Percentiles rank a stretch among this genome's conserved stretches.
phyloP scores from a whole-genome alignment of 1,140 invertebrate genomes.

The Paracyclopina nana region DNA sequence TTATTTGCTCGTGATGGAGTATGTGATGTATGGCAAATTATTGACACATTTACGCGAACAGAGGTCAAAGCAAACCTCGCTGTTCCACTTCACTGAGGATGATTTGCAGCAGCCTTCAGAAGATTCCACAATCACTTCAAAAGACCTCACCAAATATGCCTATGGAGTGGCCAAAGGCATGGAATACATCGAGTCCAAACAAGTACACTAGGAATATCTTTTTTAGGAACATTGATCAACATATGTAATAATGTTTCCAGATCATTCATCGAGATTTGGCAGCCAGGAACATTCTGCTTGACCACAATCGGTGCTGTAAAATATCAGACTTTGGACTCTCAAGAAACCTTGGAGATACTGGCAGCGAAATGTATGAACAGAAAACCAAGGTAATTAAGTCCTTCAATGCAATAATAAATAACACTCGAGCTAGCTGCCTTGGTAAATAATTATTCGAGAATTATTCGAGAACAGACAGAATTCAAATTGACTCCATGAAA shows the following conservation, averaged over 20 bases:
- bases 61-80: constrained; percentile 42
- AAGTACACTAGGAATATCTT: no score
- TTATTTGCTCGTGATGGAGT: constrained; percentile 82
- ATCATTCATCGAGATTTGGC: constrained; percentile 81
- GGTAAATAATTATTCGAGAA: no score
- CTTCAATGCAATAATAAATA: no score
- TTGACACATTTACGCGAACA: constrained; percentile 69
- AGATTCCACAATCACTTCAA: not conserved
- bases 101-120: constrained; percentile 51
- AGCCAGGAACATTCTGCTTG: constrained; percentile 68
- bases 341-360: constrained; percentile 33
- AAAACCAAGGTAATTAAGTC: constrained; percentile 23
- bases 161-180: constrained; percentile 48
- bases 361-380: constrained; percentile 24
- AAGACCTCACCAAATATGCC: constrained; percentile 1
- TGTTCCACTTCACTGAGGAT: constrained; percentile 16
- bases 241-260: no score
- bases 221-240: no score
- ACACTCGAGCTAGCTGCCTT: no score
- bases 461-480: no score
- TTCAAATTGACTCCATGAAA: no score
- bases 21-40: constrained; percentile 67
- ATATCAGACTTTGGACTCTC: constrained; percentile 87
- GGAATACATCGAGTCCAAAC: constrained; percentile 45
- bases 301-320: constrained; percentile 57